phyloP scores from a whole-genome alignment of 2,113 vertebrate species.

The Copsychus sechellarum region DNA sequence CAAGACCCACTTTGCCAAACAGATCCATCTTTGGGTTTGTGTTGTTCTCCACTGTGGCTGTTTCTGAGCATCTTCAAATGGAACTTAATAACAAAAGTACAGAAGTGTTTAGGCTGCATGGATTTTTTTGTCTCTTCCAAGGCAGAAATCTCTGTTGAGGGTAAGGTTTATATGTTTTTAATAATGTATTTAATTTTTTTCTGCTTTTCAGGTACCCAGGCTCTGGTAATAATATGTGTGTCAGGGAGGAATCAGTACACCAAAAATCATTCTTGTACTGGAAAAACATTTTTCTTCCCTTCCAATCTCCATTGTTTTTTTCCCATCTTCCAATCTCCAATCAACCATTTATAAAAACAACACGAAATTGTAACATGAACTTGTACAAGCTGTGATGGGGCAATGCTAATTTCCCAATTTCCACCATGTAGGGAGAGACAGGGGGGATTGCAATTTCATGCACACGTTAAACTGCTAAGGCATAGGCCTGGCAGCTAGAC shows the following conservation, averaged over 20 bases:
- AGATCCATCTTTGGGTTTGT: neutral
- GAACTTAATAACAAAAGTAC: neutral
- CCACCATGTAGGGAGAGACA: neutral
- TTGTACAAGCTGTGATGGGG: neutral
- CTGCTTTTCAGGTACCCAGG: neutral
- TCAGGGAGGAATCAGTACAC: neutral
- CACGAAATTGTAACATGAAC: neutral
- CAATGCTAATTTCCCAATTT: conserved; percentile 6
- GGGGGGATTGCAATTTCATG: neutral
- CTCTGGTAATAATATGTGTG: neutral
- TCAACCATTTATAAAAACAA: neutral
- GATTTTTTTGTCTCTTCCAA: neutral
- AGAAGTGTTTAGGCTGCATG: neutral
- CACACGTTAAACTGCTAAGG: neutral
- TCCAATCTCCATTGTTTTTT: neutral
- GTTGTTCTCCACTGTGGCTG: neutral
- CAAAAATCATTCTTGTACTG: neutral
- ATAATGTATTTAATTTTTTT: neutral
- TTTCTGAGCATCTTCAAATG: neutral
- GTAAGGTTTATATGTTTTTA: neutral
- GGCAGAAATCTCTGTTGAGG: neutral
- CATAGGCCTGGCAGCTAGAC: neutral
- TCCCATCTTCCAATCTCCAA: neutral
- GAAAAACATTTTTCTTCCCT: neutral
- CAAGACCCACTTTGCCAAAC: neutral